These are phyloP conservation scores for Phoebastria nigripes DNA, from an alignment of 2,797 vertebrate genomes.

Conservation along the genomic window DNA sequence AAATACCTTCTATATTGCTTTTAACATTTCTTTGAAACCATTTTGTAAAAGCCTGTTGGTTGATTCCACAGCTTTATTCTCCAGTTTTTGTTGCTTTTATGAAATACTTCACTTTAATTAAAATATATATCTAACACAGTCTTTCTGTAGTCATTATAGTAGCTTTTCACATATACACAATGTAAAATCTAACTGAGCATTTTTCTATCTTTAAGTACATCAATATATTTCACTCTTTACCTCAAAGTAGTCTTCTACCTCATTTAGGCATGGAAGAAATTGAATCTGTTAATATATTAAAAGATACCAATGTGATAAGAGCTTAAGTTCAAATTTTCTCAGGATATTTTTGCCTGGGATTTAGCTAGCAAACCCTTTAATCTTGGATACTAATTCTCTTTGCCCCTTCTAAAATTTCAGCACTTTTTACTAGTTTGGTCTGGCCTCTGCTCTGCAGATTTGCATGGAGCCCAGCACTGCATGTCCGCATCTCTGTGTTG, in stretches of 20 bases:
- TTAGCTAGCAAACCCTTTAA: neutral
- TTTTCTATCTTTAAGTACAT: neutral
- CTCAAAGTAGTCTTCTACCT: neutral
- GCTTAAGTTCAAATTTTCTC: neutral
- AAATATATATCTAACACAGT: neutral
- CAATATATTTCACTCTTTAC: neutral
- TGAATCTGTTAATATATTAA: neutral
- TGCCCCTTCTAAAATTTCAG: neutral
- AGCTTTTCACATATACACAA: neutral
- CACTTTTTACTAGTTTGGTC: neutral
- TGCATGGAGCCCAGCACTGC: neutral
- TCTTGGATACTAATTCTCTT: neutral
- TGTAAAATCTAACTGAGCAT: neutral
- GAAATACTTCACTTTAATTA: neutral
- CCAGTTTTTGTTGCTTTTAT: neutral
- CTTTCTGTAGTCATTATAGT: neutral
- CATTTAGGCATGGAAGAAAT: neutral
- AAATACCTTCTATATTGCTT: neutral
- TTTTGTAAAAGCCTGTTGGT: neutral
- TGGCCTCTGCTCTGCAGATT: neutral
- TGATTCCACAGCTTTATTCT: neutral
- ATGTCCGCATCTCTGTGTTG: neutral
- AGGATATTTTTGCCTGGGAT: neutral
- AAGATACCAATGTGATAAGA: neutral
- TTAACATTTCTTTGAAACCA: neutral